Percentiles rank a stretch among this genome's conserved stretches.
Conservation (phyloP, 2,797 vertebrate species). For the Hephaestus fuliginosus region DNA sequence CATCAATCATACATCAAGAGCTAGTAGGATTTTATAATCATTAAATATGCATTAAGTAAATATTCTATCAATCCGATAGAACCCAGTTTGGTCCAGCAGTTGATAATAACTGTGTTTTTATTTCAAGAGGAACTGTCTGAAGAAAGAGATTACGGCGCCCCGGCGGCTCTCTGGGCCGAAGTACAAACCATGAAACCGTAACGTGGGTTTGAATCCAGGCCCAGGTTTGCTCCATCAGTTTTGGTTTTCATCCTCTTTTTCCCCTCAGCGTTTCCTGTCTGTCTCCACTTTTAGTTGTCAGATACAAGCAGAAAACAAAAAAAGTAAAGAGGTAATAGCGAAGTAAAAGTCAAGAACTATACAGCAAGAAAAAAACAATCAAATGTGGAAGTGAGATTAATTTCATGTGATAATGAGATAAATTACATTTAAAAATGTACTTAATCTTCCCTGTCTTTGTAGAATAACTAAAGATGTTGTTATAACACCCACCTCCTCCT, state of each 20-base stretch:
- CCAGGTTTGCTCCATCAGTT: constrained; percentile 13
- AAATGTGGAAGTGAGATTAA: not conserved
- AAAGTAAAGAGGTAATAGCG: not conserved
- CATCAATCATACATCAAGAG: constrained; percentile 22
- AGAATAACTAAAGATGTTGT: constrained; percentile 29
- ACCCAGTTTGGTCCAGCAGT: constrained; percentile 22
- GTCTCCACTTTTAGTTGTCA: constrained; percentile 22
- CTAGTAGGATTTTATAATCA: constrained; percentile 5
- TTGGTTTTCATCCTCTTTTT: not conserved
- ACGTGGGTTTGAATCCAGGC: constrained; percentile 39
- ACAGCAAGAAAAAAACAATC: not conserved
- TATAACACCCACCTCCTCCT: constrained; percentile 6
- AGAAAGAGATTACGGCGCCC: constrained; percentile 50
- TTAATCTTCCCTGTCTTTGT: not conserved
- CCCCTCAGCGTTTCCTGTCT: not conserved
- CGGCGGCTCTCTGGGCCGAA: constrained; percentile 34
- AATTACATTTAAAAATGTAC: not conserved
- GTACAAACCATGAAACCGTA: constrained; percentile 35
- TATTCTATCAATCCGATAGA: constrained; percentile 19
- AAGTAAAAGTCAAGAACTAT: not conserved
- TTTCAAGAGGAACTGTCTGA: constrained; percentile 35
- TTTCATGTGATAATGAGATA: not conserved
- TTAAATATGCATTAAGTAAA: constrained; percentile 23
- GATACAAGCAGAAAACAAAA: not conserved
- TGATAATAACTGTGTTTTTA: constrained; percentile 40